A percentile compares a stretch with the other conserved stretches of the same genome.
Conservation (phyloP, 2,797 vertebrate species). For the Pogoniulus pusillus region DNA sequence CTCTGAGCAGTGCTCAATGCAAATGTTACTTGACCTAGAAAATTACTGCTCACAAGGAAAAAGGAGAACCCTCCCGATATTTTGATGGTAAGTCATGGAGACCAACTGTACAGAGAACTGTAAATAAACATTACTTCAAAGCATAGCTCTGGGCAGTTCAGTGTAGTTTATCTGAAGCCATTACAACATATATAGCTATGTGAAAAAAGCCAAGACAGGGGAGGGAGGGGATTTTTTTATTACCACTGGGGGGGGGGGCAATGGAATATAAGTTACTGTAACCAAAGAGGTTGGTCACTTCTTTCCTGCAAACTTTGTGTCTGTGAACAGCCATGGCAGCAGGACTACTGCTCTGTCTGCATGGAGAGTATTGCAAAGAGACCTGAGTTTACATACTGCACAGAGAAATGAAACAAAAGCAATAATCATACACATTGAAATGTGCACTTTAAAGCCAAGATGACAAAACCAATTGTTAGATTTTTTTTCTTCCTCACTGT, state of each 20-base stretch:
- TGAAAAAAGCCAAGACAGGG: not conserved
- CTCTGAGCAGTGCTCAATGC: slow-evolving; percentile 11
- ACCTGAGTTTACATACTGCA: not conserved
- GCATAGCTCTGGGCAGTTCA: slow-evolving; percentile 45
- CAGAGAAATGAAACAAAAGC: not conserved
- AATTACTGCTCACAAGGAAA: slow-evolving; percentile 37
- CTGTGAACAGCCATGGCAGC: not conserved
- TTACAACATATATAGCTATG: not conserved
- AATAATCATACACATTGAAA: not conserved
- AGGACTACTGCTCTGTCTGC: not conserved
- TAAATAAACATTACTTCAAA: slow-evolving; percentile 63
- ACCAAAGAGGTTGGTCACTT: not conserved
- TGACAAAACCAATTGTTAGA: not conserved
- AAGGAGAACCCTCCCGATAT: slow-evolving; percentile 14
- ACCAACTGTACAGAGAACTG: slow-evolving; percentile 41
- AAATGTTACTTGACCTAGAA: slow-evolving; percentile 60
- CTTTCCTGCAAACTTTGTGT: not conserved
- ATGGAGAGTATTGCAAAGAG: not conserved
- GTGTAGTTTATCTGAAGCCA: slow-evolving; percentile 11
- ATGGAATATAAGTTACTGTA: not conserved
- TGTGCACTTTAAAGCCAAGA: not conserved
- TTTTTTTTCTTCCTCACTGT: not conserved
- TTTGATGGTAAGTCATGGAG: slow-evolving; percentile 51
- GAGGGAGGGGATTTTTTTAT: not conserved
- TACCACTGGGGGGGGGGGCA: not conserved